These are phyloP conservation scores for Melanostoma scalare DNA, from an alignment of 2,888 invertebrate genomes.

Conservation along the genomic window DNA sequence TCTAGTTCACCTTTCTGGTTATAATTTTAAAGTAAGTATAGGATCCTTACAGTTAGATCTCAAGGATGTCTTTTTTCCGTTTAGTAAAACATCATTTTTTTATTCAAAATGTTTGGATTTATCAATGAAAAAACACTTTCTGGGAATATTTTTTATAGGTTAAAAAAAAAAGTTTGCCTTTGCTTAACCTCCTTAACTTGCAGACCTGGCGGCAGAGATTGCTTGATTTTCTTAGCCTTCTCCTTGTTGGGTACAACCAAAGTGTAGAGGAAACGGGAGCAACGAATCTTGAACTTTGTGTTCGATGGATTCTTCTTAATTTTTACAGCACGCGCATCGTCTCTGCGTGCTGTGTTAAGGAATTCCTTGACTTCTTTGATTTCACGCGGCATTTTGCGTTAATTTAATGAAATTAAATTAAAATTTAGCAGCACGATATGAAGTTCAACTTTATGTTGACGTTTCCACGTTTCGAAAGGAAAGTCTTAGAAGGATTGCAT, in stretches of 20 bases:
- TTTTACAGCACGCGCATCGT: slow-evolving; percentile 97
- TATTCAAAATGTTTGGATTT: slow-evolving; percentile 45
- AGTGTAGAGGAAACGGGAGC: slow-evolving; percentile 98
- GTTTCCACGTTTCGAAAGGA: slow-evolving; percentile 80
- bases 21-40: too few relatives aligned
- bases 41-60: too few relatives aligned
- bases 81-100: slow-evolving; percentile 44
- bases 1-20: too few relatives aligned
- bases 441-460: slow-evolving; percentile 77
- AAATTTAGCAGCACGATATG: slow-evolving; percentile 74
- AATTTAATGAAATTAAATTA: slow-evolving; percentile 72
- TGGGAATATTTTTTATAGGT: slow-evolving; percentile 50
- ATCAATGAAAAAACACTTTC: slow-evolving; percentile 41
- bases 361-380: slow-evolving; percentile 99
- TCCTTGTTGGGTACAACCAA: slow-evolving; percentile 98
- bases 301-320: slow-evolving; percentile 99
- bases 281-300: slow-evolving; percentile 99
- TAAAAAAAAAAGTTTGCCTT: slow-evolving; percentile 75
- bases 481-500: too few relatives aligned
- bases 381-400: slow-evolving; percentile 91
- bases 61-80: neutral
- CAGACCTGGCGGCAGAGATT: slow-evolving; percentile 97
- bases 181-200: slow-evolving; percentile 96
- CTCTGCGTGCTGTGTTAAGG: slow-evolving; percentile 97
- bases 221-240: slow-evolving; percentile 99